These are phyloP conservation scores for Loxodonta africana DNA, from an alignment of 2,113 vertebrate genomes.

Conservation along the genomic window DNA sequence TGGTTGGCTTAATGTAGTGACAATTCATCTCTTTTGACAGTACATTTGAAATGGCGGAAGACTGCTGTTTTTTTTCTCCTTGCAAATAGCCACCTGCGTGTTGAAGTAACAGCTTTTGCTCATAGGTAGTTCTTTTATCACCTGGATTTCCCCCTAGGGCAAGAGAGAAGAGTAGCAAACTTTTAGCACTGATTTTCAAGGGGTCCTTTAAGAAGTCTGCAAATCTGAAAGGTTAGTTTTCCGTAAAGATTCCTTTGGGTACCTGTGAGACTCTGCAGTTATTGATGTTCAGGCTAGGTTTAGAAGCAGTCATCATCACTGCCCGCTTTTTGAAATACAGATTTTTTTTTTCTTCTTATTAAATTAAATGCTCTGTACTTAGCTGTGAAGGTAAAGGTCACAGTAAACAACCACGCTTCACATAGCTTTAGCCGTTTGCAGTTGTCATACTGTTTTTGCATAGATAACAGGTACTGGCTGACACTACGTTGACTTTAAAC, in stretches of 20 bases:
- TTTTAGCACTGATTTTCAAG: conserved; percentile 9
- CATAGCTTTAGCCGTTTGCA: conserved; percentile 63
- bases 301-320: not conserved
- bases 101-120: conserved; percentile 31
- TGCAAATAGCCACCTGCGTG: not conserved
- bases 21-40: not conserved
- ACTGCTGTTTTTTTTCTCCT: not conserved
- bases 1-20: not conserved
- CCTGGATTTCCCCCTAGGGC: not conserved
- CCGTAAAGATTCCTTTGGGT: not conserved
- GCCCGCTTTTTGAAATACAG: not conserved
- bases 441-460: conserved; percentile 81
- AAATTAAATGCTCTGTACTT: conserved; percentile 73
- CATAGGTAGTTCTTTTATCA: not conserved
- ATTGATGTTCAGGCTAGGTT: conserved; percentile 37
- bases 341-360: conserved; percentile 70
- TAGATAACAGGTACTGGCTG: conserved; percentile 68
- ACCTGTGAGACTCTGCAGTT: not conserved
- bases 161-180: not conserved
- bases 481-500: conserved; percentile 77
- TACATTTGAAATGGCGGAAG: not conserved
- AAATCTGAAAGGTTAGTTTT: conserved; percentile 46
- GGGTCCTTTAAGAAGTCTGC: not conserved
- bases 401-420: conserved; percentile 75
- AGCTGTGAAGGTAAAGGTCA: conserved; percentile 86